Evolutionary conservation across 2,888 invertebrate genomes (phyloP).

Genomic region (Campaea margaritaria): DNA sequence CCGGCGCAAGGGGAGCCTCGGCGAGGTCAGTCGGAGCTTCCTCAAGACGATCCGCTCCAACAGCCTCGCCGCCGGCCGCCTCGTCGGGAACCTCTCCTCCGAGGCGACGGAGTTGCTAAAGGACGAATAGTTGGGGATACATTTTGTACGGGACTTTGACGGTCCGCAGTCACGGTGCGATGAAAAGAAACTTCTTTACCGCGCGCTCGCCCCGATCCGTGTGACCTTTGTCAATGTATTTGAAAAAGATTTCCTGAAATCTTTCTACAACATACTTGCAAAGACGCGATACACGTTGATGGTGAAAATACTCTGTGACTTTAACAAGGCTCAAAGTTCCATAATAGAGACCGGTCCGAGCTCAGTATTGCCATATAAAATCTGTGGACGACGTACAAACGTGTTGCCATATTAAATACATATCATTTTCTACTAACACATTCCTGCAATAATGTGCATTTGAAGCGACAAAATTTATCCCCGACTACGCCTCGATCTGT

Average conservation of each 20-base stretch:
- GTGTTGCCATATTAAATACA: constrained; percentile 78
- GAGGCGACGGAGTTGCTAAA: constrained; percentile 69
- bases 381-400: constrained; percentile 58
- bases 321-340: constrained; percentile 4
- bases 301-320: neutral
- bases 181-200: no score
- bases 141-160: constrained; percentile 18
- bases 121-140: constrained; percentile 60
- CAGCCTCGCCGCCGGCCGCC: constrained; percentile 66
- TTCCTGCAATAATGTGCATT: constrained; percentile 61
- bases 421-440: constrained; percentile 75
- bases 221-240: no score
- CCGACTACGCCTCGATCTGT: constrained; percentile 19
- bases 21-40: constrained; percentile 62
- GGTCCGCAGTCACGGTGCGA: no score
- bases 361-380: constrained; percentile 19
- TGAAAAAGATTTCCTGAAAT: no score
- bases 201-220: no score
- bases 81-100: constrained; percentile 58
- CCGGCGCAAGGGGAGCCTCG: constrained; percentile 57
- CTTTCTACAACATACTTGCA: no score
- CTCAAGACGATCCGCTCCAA: constrained; percentile 70
- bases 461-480: constrained; percentile 35
- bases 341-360: constrained; percentile 5
- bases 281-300: neutral